Conservation (phyloP, 2,113 vertebrate genomes). For the Muntiacus muntjak region DNA sequence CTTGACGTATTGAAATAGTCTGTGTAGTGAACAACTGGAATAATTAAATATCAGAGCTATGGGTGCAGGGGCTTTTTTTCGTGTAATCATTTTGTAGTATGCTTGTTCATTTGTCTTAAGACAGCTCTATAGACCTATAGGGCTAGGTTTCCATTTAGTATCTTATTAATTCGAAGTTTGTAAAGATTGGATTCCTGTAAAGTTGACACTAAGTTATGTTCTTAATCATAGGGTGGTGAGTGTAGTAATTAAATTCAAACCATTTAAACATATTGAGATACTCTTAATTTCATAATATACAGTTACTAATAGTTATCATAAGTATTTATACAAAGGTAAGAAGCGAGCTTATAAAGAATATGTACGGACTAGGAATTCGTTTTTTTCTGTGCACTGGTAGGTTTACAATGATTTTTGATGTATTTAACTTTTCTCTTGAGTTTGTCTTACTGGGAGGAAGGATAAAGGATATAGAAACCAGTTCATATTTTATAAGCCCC, state of each 20-base stretch:
- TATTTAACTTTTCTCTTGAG: slow-evolving; percentile 25
- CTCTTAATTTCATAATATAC: neutral
- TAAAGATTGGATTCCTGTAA: neutral
- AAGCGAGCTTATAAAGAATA: neutral
- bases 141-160: neutral
- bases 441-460: neutral
- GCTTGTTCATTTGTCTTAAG: neutral
- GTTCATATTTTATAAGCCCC: neutral
- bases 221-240: neutral
- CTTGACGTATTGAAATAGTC: neutral
- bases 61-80: neutral
- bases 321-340: neutral
- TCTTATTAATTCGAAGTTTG: neutral
- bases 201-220: neutral
- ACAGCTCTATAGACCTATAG: neutral
- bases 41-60: neutral
- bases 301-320: neutral
- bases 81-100: neutral
- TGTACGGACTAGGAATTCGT: neutral
- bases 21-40: neutral
- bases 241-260: slow-evolving; percentile 31
- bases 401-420: slow-evolving; percentile 11
- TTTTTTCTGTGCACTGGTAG: neutral
- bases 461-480: neutral
- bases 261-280: neutral